Conservation (phyloP, 2,888 invertebrate genomes). For the Mesodorylaimus sp. region DNA sequence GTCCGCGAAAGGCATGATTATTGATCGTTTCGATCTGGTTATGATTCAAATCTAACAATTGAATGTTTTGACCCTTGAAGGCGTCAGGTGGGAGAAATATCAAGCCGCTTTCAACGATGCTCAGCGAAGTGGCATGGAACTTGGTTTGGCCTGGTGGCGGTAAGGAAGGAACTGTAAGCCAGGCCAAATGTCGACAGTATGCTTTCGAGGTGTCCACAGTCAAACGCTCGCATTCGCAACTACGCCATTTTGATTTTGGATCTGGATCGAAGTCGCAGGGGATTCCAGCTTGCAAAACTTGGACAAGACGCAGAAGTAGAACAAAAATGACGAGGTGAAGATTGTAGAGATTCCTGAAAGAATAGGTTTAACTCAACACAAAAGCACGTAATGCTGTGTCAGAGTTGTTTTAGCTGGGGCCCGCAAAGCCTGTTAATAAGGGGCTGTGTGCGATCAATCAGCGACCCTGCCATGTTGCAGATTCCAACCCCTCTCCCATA, state of each 20-base stretch:
- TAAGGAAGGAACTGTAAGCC: not conserved
- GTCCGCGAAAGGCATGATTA: constrained; percentile 26
- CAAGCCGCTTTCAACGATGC: not conserved
- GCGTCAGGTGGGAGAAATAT: constrained; percentile 17
- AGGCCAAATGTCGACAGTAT: not conserved
- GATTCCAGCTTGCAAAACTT: no score
- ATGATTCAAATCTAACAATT: constrained; percentile 20
- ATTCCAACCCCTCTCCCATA: no score
- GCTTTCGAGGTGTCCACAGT: not conserved
- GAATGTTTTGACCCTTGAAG: constrained; percentile 22
- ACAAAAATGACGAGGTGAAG: no score
- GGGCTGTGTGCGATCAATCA: no score
- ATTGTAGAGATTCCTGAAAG: no score
- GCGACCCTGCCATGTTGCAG: no score
- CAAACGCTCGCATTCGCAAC: not conserved
- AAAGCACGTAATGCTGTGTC: no score
- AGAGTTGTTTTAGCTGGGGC: no score
- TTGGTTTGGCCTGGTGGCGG: not conserved
- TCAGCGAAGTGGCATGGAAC: not conserved
- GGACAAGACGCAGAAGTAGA: no score
- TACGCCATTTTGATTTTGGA: not conserved
- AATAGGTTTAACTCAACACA: no score
- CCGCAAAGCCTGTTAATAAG: no score
- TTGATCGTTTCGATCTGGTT: constrained; percentile 27
- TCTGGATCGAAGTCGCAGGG: constrained; percentile 1